These are phyloP conservation scores for Caerostris darwini DNA, from an alignment of 1,140 invertebrate genomes.

Conservation along the genomic window DNA sequence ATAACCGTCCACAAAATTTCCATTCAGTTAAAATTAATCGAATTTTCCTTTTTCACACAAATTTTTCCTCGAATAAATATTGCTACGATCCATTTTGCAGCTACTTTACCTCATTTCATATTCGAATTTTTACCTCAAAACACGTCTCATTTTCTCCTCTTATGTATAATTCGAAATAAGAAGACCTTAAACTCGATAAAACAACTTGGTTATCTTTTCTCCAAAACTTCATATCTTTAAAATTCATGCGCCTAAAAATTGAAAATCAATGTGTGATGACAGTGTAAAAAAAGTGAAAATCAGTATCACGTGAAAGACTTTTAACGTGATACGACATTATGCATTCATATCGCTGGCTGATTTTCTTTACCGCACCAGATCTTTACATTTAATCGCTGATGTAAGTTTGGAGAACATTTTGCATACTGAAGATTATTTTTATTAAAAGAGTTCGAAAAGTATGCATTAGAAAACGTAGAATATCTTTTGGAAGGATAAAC, in stretches of 20 bases:
- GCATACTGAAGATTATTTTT: too few relatives aligned
- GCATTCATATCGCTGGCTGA: constrained; percentile 1
- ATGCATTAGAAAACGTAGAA: not conserved
- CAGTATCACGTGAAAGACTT: not conserved
- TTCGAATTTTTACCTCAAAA: constrained; percentile 39
- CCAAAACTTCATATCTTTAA: not conserved
- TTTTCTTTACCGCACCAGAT: not conserved
- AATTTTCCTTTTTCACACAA: not conserved
- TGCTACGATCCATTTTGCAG: too few relatives aligned
- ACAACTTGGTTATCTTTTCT: constrained; percentile 25
- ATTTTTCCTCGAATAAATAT: too few relatives aligned
- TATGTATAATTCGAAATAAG: constrained; percentile 34
- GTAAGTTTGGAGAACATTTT: too few relatives aligned
- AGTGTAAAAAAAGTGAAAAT: not conserved
- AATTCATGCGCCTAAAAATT: not conserved
- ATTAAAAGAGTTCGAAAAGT: not conserved
- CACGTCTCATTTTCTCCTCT: constrained; percentile 49
- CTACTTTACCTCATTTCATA: not conserved
- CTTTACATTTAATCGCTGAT: constrained; percentile 27
- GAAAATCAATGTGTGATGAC: constrained; percentile 30
- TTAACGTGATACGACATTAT: constrained; percentile 13
- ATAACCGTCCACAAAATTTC: not conserved
- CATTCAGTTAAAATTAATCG: not conserved
- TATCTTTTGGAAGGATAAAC: not conserved
- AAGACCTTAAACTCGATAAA: constrained; percentile 26